Percentiles rank a stretch among this genome's conserved stretches.
Evolutionary conservation across 2,113 vertebrate species (phyloP).

Genomic region (Tachycineta bicolor): DNA sequence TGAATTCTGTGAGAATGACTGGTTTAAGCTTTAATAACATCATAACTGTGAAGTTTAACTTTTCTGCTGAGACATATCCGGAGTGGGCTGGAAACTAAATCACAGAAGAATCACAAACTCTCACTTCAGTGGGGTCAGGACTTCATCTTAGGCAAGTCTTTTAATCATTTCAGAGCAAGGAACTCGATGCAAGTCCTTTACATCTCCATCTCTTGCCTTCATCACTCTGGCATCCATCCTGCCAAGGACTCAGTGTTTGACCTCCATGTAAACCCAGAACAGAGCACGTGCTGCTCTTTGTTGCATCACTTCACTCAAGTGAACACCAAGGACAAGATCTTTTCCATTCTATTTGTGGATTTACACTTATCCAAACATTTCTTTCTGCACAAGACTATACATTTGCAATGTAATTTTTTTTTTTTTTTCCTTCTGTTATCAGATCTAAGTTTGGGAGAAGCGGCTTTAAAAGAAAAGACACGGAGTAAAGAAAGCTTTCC

Average conservation of each 20-base stretch:
- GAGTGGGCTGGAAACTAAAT: constrained; percentile 5
- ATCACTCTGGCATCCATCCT: background rate
- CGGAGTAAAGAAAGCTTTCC: background rate
- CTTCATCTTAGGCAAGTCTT: constrained; percentile 6
- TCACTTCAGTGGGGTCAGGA: background rate
- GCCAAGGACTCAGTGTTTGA: background rate
- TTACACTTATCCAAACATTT: background rate
- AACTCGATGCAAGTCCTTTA: background rate
- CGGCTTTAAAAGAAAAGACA: background rate
- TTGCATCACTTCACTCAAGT: background rate
- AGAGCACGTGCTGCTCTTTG: background rate
- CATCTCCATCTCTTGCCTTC: background rate
- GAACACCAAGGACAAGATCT: background rate
- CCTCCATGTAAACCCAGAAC: background rate
- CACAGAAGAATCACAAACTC: constrained; percentile 23
- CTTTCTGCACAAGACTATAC: background rate
- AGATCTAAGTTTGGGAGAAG: background rate
- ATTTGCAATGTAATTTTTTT: background rate
- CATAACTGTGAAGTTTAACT: constrained; percentile 15
- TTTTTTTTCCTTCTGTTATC: background rate
- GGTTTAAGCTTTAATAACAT: background rate
- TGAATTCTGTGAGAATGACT: constrained; percentile 6
- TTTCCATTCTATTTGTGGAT: background rate
- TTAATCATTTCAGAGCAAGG: constrained; percentile 10
- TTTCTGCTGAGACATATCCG: background rate